Conservation (phyloP, 2,797 vertebrate species). For the Peromyscus nudipes region DNA sequence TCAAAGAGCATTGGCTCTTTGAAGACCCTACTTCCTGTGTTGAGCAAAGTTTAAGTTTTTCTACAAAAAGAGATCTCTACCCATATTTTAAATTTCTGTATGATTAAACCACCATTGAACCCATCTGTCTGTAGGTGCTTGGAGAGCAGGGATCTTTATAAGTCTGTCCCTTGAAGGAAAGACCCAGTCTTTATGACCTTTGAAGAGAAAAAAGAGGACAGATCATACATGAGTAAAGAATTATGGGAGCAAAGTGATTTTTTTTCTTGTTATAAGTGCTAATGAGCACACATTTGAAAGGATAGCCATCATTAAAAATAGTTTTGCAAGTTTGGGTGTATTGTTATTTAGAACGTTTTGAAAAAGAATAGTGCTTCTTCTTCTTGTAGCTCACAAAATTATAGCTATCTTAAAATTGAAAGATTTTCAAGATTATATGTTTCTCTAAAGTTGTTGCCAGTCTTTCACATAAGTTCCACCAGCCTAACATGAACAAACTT, state of each 20-base stretch:
- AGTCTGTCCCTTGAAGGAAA: constrained; percentile 4
- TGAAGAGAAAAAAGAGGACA: constrained; percentile 64
- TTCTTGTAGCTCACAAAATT: constrained; percentile 37
- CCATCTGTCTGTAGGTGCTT: constrained; percentile 70
- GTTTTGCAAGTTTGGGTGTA: constrained; percentile 42
- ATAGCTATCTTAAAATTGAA: constrained; percentile 52
- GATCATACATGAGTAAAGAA: constrained; percentile 47
- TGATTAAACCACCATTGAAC: constrained; percentile 65
- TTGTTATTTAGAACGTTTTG: constrained; percentile 49
- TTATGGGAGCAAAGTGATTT: constrained; percentile 18
- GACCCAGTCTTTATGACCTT: constrained; percentile 60
- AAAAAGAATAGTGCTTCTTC: not conserved
- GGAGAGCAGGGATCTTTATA: constrained; percentile 36
- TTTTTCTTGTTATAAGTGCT: constrained; percentile 52
- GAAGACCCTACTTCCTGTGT: constrained; percentile 79
- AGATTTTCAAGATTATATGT: not conserved
- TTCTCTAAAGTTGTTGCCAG: constrained; percentile 1
- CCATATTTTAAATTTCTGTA: constrained; percentile 63
- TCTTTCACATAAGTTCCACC: constrained; percentile 56
- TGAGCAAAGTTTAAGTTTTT: constrained; percentile 75
- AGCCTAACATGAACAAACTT: constrained; percentile 33
- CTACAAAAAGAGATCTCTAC: constrained; percentile 44
- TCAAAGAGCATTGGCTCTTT: constrained; percentile 77
- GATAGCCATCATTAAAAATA: constrained; percentile 51
- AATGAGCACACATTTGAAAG: constrained; percentile 48